A percentile compares a stretch with the other conserved stretches of the same genome.
Evolutionary conservation across 2,888 invertebrate species (phyloP).

Genomic region (Gasteruption jaculator): DNA sequence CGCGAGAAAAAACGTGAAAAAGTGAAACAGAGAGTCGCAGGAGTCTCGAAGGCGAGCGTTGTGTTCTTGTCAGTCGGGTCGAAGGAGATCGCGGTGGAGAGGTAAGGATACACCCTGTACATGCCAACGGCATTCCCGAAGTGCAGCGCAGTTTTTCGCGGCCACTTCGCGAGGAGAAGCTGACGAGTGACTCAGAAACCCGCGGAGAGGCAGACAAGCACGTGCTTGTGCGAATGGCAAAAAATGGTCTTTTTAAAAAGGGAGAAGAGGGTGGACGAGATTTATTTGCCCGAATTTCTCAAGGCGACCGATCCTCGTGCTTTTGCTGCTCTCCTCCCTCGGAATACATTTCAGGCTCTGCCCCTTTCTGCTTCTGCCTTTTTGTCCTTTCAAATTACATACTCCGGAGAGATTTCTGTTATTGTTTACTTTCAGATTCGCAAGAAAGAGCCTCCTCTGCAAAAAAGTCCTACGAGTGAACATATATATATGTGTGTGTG

Average conservation of each 20-base stretch:
- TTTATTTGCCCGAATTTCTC: conserved; percentile 49
- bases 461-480: too few relatives aligned
- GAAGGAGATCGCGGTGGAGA: conserved; percentile 24
- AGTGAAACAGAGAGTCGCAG: conserved; percentile 17
- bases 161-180: conserved; percentile 29
- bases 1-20: conserved; percentile 18
- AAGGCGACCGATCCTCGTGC: conserved; percentile 31
- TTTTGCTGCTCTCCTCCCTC: too few relatives aligned
- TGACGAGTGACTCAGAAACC: conserved; percentile 39
- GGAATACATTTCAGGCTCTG: too few relatives aligned
- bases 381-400: too few relatives aligned
- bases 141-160: conserved; percentile 46
- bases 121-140: conserved; percentile 48
- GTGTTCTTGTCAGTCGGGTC: conserved; percentile 35
- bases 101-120: conserved; percentile 37
- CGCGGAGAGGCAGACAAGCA: conserved; percentile 29
- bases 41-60: conserved; percentile 24
- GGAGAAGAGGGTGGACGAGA: conserved; percentile 34
- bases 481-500: too few relatives aligned
- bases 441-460: too few relatives aligned
- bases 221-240: conserved; percentile 15
- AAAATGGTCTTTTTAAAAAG: conserved; percentile 18
- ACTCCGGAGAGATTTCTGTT: too few relatives aligned
- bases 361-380: too few relatives aligned
- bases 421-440: too few relatives aligned